Percentiles rank a stretch among this genome's conserved stretches.
Evolutionary conservation across 2,888 invertebrate species (phyloP).

Genomic region (Chrysodeixis includens): DNA sequence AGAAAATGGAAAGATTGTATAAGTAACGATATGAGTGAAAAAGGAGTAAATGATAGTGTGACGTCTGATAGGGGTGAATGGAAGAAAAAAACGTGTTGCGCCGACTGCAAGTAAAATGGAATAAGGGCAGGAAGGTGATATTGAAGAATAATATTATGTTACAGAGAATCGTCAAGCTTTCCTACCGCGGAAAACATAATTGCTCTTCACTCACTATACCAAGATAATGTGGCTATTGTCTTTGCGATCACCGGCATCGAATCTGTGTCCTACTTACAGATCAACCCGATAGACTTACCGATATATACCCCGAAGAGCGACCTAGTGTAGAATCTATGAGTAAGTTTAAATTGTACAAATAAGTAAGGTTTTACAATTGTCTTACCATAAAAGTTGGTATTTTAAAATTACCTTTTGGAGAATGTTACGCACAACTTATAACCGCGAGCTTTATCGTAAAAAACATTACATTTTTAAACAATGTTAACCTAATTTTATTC

Average conservation of each 20-base stretch:
- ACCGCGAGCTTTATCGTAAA: too few species aligned
- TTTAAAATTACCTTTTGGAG: neutral
- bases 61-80: too few species aligned
- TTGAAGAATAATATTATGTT: conserved; percentile 15
- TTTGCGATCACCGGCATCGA: conserved; percentile 82
- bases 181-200: conserved; percentile 73
- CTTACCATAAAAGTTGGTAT: neutral
- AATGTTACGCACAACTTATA: too few species aligned
- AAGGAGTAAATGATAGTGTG: too few species aligned
- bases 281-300: conserved; percentile 78
- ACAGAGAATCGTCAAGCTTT: conserved; percentile 72
- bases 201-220: conserved; percentile 69
- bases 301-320: conserved; percentile 66
- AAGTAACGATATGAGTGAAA: too few species aligned
- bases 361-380: neutral
- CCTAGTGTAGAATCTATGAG: conserved; percentile 36
- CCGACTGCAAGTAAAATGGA: too few species aligned
- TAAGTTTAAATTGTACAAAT: conserved; percentile 31
- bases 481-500: too few species aligned
- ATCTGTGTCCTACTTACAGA: conserved; percentile 82
- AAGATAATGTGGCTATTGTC: conserved; percentile 75
- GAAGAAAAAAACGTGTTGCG: too few species aligned
- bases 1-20: too few species aligned
- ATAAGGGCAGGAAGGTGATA: too few species aligned
- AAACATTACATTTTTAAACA: too few species aligned